Evolutionary conservation across 1,140 invertebrate species (phyloP).

Genomic region (Drosophila pallidifrons): DNA sequence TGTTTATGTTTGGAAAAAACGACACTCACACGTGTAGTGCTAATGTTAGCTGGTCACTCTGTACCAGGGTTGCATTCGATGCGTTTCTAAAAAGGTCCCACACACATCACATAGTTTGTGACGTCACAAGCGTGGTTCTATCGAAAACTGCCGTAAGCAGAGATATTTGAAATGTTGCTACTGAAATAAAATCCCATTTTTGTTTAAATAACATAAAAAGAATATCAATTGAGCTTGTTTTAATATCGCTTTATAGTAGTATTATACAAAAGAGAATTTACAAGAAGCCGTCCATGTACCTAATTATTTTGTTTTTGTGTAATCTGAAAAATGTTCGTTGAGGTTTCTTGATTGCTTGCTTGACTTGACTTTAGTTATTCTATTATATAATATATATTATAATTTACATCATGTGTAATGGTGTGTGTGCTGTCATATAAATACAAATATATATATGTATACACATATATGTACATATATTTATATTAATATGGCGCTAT

Average conservation of each 20-base stretch:
- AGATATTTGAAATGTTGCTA: too few species aligned
- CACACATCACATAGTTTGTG: too few species aligned
- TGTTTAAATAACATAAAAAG: not conserved
- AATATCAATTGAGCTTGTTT: constrained; percentile 49
- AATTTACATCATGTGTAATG: constrained; percentile 49
- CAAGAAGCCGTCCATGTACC: constrained; percentile 69
- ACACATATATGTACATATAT: constrained; percentile 49
- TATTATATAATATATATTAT: constrained; percentile 36
- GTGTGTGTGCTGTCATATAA: constrained; percentile 51
- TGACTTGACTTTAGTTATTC: constrained; percentile 66
- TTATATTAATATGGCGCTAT: constrained; percentile 63
- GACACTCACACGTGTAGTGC: constrained; percentile 38
- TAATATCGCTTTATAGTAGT: constrained; percentile 75
- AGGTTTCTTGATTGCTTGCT: constrained; percentile 78
- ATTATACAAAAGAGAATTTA: constrained; percentile 81
- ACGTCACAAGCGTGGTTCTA: not conserved
- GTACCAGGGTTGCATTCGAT: constrained; percentile 15
- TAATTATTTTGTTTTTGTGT: constrained; percentile 50
- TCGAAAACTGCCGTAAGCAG: not conserved
- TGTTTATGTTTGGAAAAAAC: constrained; percentile 10
- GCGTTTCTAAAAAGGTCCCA: not conserved
- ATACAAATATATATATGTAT: constrained; percentile 50
- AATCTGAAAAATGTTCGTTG: constrained; percentile 68
- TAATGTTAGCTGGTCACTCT: not conserved
- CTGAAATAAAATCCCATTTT: too few species aligned